phyloP scores from a whole-genome alignment of 2,113 vertebrate genomes.

The Mesocricetus auratus region DNA sequence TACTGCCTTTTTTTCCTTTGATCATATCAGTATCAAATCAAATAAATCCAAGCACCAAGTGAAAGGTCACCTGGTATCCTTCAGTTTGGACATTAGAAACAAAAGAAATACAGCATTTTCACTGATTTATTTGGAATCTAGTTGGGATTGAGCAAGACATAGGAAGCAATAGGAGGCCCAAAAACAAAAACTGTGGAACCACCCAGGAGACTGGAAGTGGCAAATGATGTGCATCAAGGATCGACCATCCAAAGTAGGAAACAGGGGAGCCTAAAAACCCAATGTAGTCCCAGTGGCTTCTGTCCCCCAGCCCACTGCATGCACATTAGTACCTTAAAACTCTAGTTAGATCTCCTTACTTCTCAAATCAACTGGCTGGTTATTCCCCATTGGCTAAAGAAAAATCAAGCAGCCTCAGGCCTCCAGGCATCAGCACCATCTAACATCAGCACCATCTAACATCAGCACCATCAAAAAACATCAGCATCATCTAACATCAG shows the following conservation, averaged over 20 bases:
- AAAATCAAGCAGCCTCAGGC: not conserved
- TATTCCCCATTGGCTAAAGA: not conserved
- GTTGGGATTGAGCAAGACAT: not conserved
- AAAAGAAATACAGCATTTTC: not conserved
- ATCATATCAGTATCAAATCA: not conserved
- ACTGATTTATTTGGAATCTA: not conserved
- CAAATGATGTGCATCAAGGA: not conserved
- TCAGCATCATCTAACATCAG: too few species aligned
- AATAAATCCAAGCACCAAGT: not conserved
- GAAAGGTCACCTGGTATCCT: not conserved
- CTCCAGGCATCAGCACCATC: not conserved
- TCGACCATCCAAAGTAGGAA: not conserved
- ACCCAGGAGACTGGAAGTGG: not conserved
- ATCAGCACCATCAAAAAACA: too few species aligned
- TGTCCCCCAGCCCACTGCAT: not conserved
- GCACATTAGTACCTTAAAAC: not conserved
- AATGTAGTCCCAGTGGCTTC: not conserved
- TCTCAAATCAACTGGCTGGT: not conserved
- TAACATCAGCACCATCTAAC: too few species aligned
- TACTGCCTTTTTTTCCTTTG: not conserved
- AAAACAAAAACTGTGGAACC: not conserved
- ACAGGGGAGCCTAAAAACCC: not conserved
- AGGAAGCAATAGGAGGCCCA: not conserved
- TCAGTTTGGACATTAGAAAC: not conserved
- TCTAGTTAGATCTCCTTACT: not conserved